These are phyloP conservation scores for Rhyacophila evoluta DNA, from an alignment of 2,888 invertebrate species.

Conservation along the genomic window DNA sequence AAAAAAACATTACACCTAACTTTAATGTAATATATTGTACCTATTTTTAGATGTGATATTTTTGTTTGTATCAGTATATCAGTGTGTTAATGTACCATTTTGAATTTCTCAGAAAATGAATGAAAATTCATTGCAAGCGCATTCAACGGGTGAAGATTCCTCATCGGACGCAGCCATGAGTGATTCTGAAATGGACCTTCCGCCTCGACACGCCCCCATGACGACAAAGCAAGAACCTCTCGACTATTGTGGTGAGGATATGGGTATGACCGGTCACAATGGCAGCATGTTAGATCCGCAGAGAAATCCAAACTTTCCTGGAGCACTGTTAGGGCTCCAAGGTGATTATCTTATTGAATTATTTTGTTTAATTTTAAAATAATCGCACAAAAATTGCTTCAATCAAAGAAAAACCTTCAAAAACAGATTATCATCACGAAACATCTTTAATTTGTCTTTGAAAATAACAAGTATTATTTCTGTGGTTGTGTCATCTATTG, in stretches of 20 bases:
- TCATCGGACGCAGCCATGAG: conserved; percentile 87
- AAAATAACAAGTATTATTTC: too few species aligned
- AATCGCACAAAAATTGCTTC: too few species aligned
- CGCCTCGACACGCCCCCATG: conserved; percentile 60
- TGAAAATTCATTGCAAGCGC: conserved; percentile 73
- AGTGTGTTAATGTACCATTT: too few species aligned
- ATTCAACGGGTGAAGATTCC: conserved; percentile 85
- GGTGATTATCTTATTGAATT: too few species aligned
- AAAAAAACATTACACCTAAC: too few species aligned
- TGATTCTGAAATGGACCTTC: conserved; percentile 72
- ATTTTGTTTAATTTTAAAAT: too few species aligned
- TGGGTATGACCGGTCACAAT: conserved; percentile 75
- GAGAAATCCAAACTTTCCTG: conserved; percentile 81
- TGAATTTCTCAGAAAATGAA: conserved; percentile 66
- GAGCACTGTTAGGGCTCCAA: conserved; percentile 83
- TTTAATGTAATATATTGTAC: too few species aligned
- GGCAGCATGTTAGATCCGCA: conserved; percentile 72
- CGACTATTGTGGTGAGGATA: conserved; percentile 76
- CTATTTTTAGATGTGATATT: too few species aligned
- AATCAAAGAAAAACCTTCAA: too few species aligned
- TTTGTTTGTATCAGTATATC: too few species aligned
- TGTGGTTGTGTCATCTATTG: neutral
- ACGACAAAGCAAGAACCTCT: conserved; percentile 79
- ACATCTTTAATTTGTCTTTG: too few species aligned
- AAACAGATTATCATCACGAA: too few species aligned